These are phyloP conservation scores for Actenoides lindsayi DNA, from an alignment of 2,113 vertebrate species.

Conservation along the genomic window DNA sequence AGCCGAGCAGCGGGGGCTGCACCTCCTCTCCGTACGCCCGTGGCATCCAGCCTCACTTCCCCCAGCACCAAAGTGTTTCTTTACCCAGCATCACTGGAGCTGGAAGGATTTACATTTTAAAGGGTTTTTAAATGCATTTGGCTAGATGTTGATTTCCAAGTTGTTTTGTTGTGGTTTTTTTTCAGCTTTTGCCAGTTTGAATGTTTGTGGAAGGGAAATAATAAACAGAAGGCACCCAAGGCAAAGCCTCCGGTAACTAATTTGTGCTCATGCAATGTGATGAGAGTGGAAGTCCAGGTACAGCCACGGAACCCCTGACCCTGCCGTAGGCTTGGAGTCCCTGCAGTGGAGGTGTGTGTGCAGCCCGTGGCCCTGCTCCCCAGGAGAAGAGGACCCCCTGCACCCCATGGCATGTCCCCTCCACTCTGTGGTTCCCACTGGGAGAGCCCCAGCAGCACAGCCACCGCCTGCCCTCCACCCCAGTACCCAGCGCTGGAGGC, in stretches of 20 bases:
- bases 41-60: background rate
- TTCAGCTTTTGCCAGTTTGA: background rate
- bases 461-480: background rate
- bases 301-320: accelerated
- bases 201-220: background rate
- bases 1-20: background rate
- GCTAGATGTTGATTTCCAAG: background rate
- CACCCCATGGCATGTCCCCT: background rate
- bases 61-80: accelerated
- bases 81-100: background rate
- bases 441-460: background rate
- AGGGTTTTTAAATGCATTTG: background rate
- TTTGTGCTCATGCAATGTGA: background rate
- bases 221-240: background rate
- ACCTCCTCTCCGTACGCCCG: background rate
- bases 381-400: accelerated
- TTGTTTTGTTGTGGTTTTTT: background rate
- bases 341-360: accelerated
- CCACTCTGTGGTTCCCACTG: background rate
- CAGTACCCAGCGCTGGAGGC: background rate
- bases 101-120: background rate
- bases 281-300: accelerated
- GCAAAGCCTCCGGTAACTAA: background rate
- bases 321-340: accelerated
- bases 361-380: background rate